Evolutionary conservation across 2,888 invertebrate genomes (phyloP), one percentile per base, ranked within the genome.

Genomic region (Abrostola triplasia): DNA sequence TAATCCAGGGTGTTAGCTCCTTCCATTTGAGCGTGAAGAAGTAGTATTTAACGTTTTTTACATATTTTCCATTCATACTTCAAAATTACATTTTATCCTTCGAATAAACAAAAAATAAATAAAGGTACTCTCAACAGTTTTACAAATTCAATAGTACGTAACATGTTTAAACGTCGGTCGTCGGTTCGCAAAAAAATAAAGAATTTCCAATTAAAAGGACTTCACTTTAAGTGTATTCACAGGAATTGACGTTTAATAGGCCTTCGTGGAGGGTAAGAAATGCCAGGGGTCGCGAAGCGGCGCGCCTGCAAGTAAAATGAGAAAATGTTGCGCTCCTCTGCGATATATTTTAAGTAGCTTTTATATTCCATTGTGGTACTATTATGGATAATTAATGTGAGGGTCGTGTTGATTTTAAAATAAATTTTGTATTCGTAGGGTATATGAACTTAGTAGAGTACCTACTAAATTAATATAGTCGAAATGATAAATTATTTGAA

Each of bases 161-260:
- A 53, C 44, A 63, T 59, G 42, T 42, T 51, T 48, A 58, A 44
- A 47, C 12, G 38, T n/a, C 7, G 40, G 42, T 8, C n/a, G n/a
- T 8, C n/a, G 55, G n/a, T n/a, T n/a, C n/a, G n/a, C n/a, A 40
- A 56, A 61, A 67, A 63, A 67, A 60, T 56, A 47, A 44, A 60
- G 69, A 77, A 72, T 77, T 77, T 77, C 53, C 63, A 77, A 77
- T 77, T 77, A 77, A 42, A 53, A 1, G 36, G 50, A 54, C 54
- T 36, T 63, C 50, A 56, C 66, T 37, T 58, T 61, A 65, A 67
- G 59, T 74, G 56, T 68, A 72, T 77, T 72, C 69, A 56, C 51
- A 62, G 49, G 61, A 58, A 67, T 77, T 67, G 76, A 72, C 67
- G 66, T 69, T 63, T 61, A 63, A 74, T 77, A 71, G 59, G 69